Conservation (phyloP, 2,888 invertebrate genomes). For the Agrochola macilenta region DNA sequence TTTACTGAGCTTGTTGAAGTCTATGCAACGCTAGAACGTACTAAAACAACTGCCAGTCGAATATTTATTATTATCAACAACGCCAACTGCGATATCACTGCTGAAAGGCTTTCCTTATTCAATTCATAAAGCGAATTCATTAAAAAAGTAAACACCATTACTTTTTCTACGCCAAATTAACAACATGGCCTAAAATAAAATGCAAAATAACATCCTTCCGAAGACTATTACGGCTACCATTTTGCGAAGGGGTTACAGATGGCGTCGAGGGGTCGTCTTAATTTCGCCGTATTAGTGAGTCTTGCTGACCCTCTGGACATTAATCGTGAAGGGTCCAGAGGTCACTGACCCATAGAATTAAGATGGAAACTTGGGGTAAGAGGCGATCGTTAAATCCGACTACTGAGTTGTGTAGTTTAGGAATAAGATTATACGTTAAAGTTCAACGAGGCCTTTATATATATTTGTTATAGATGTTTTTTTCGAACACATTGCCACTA, state of each 20-base stretch:
- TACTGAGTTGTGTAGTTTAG: conserved; percentile 34
- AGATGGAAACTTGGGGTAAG: conserved; percentile 83
- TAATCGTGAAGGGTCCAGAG: conserved; percentile 87
- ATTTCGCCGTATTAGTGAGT: conserved; percentile 87
- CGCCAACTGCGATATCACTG: neutral
- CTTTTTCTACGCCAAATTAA: conserved; percentile 61
- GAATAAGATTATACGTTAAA: conserved; percentile 1
- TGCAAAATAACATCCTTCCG: conserved; percentile 70
- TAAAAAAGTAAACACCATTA: conserved; percentile 46
- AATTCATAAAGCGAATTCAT: conserved; percentile 31
- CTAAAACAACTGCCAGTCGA: neutral
- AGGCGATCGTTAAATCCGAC: conserved; percentile 73
- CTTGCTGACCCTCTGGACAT: conserved; percentile 87
- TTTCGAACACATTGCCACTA: neutral
- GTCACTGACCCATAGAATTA: conserved; percentile 85
- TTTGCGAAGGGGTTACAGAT: conserved; percentile 81
- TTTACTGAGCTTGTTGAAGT: conserved; percentile 35
- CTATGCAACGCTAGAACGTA: conserved; percentile 11
- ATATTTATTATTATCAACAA: neutral
- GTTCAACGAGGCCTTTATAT: neutral
- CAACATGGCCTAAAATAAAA: conserved; percentile 60
- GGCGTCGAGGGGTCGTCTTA: conserved; percentile 86
- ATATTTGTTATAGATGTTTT: neutral
- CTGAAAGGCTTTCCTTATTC: neutral
- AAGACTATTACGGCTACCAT: conserved; percentile 72